Conservation (phyloP, 1,140 invertebrate genomes). For the Phortica variegata region DNA sequence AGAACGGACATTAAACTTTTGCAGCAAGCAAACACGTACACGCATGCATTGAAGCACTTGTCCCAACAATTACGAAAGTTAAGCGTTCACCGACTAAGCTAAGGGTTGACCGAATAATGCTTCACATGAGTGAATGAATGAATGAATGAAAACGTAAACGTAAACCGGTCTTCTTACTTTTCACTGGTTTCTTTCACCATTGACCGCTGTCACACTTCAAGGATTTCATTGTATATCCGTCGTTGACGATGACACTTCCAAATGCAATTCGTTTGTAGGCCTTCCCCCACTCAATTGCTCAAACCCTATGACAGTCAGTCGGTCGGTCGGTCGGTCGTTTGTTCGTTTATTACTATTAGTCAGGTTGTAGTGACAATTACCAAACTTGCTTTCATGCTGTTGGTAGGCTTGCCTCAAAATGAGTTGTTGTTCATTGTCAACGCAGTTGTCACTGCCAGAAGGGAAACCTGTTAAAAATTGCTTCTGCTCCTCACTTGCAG, state of each 20-base stretch:
- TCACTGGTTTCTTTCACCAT: constrained; percentile 16
- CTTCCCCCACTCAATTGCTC: too few species aligned
- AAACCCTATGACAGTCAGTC: too few species aligned
- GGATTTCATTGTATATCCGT: constrained; percentile 43
- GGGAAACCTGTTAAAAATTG: too few species aligned
- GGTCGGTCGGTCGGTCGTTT: too few species aligned
- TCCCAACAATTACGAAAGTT: constrained; percentile 34
- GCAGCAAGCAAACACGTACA: too few species aligned
- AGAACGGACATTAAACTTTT: too few species aligned
- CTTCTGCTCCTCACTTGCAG: too few species aligned
- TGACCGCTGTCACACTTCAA: constrained; percentile 53
- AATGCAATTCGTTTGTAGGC: too few species aligned
- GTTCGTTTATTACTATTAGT: too few species aligned
- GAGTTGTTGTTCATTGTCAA: constrained; percentile 35
- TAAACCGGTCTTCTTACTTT: constrained; percentile 35
- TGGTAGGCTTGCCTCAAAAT: constrained; percentile 34
- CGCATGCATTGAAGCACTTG: background rate
- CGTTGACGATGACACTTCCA: too few species aligned
- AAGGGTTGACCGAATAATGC: constrained; percentile 2
- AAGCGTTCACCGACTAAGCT: background rate
- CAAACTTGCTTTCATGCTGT: too few species aligned
- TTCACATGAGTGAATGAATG: constrained; percentile 20
- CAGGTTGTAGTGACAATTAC: too few species aligned
- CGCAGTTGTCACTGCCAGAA: constrained; percentile 27
- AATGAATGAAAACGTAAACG: constrained; percentile 49